These are phyloP conservation scores for Byasa hedistus DNA, from an alignment of 2,888 invertebrate species.

Conservation along the genomic window DNA sequence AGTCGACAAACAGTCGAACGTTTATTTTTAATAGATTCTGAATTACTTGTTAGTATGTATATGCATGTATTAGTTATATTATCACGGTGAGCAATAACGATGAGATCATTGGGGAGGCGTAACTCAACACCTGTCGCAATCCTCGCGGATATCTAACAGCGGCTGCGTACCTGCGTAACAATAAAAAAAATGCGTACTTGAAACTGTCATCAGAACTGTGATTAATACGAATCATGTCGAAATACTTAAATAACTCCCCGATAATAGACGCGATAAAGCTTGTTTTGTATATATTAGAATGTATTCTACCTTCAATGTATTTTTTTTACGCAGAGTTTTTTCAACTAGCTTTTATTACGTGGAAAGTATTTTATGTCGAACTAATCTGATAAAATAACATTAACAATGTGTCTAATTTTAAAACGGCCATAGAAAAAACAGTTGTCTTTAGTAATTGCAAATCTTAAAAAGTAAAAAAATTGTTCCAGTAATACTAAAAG, in stretches of 20 bases:
- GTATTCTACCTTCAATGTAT: no score
- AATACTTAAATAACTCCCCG: slow-evolving; percentile 4
- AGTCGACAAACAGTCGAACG: no score
- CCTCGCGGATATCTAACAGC: slow-evolving; percentile 48
- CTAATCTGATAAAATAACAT: no score
- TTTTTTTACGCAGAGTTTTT: no score
- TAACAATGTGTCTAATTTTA: no score
- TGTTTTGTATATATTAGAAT: no score
- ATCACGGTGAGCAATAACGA: slow-evolving; percentile 65
- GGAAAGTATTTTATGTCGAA: no score
- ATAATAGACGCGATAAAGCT: background rate
- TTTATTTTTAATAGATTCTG: background rate
- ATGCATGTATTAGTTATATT: slow-evolving; percentile 30
- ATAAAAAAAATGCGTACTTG: slow-evolving; percentile 28
- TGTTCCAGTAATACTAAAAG: background rate
- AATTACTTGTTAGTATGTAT: slow-evolving; percentile 28
- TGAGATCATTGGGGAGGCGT: slow-evolving; percentile 59
- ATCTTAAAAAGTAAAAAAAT: background rate
- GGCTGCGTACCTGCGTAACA: slow-evolving; percentile 44
- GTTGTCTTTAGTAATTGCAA: background rate
- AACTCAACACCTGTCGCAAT: slow-evolving; percentile 51
- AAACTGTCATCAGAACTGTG: slow-evolving; percentile 14
- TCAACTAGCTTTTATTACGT: no score
- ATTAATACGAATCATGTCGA: slow-evolving; percentile 8
- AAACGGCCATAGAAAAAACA: background rate